Evolutionary conservation across 1,140 invertebrate species (phyloP), one percentile per base, ranked within the genome.

Genomic region (Lasioglossum baleicum): DNA sequence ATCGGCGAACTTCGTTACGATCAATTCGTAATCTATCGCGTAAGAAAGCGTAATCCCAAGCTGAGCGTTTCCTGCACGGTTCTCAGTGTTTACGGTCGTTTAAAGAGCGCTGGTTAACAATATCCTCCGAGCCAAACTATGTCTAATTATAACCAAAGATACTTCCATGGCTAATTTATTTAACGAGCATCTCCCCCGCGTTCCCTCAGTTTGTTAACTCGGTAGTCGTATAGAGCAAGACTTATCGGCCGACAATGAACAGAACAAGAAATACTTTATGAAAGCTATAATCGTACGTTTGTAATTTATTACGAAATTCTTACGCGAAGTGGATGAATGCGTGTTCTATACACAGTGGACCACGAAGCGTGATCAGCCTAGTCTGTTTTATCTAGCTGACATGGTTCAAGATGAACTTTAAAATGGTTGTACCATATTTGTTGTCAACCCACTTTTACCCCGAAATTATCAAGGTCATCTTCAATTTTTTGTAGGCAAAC

Each of bases 21-120:
- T 58, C 64, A 48, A 67, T 67, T 40, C 13, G 53, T 70, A 65
- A 65, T n/a, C 13, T 22, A 56, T 26, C 31, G 53, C 22, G 65
- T 65, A 61, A 31, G 26, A 7, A 40, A 31, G 22, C 11, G 60
- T 63, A 53, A 78, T 53, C 13, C 42, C 51, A 56, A 1, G 35
- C 2, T 17, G 26, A 15, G 4, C 53, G 31, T 60, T 73, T 44
- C 64, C 48, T 63, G 75, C 51, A 66, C 31, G 51, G 63, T 56
- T 15, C 17, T 4, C 11, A 11, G 22, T 58, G 82, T 83, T 84
- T 80, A 51, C 48, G 67, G 76, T 69, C 76, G 65, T 72, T 80
- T 83, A 83, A 80, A 40, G 40, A 65, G 42, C 53, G 58, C 31
- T 71, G 69, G 56, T 58, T 61, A 80, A 67, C 56, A 42, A 80